A percentile compares a stretch with the other conserved stretches of the same genome.
Conservation (phyloP, 2,113 vertebrate species). For the Salvelinus alpinus region DNA sequence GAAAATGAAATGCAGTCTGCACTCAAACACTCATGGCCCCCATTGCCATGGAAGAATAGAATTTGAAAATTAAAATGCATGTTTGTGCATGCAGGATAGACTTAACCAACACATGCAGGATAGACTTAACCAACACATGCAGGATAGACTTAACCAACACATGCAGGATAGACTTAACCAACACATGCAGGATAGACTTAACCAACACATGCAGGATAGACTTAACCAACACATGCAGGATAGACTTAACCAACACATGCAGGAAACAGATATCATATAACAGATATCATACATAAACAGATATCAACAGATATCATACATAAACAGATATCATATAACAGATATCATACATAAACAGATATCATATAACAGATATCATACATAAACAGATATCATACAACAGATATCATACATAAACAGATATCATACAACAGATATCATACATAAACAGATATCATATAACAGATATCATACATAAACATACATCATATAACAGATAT, state of each 20-base stretch:
- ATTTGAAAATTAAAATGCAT: constrained; percentile 88
- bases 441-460: no score
- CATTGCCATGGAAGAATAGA: constrained; percentile 82
- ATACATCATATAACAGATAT: no score
- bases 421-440: no score
- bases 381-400: no score
- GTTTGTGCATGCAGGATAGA: constrained; percentile 89
- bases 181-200: constrained; percentile 83
- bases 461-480: no score
- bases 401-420: no score
- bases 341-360: no score
- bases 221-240: constrained; percentile 81
- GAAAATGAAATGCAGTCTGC: constrained; percentile 82
- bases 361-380: no score
- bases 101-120: constrained; percentile 81
- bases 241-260: constrained; percentile 81
- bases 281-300: no score
- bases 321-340: no score
- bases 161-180: constrained; percentile 81
- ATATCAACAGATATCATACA: no score
- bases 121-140: constrained; percentile 81
- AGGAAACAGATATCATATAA: constrained; percentile 47
- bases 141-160: constrained; percentile 77
- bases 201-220: constrained; percentile 85
- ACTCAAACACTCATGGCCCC: constrained; percentile 65